These are phyloP conservation scores for Lycopodina hypogea DNA, from an alignment of 37 sponge, comb jelly and placozoan genomes.

Conservation along the genomic window DNA sequence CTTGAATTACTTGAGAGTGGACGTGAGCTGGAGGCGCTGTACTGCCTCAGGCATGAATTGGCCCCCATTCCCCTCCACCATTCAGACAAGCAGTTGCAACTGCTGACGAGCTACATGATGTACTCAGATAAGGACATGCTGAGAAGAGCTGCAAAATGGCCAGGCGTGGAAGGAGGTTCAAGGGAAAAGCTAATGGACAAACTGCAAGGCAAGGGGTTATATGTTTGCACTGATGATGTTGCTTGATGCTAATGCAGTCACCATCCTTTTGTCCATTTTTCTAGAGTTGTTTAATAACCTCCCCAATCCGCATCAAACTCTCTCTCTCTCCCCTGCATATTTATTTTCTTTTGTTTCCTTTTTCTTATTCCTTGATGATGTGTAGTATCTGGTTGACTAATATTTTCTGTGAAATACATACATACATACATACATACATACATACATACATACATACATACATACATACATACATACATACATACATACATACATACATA, in stretches of 20 bases:
- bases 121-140: conserved; percentile 73
- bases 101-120: conserved; percentile 85
- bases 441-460: too few relatives aligned
- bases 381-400: too few relatives aligned
- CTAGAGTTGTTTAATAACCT: too few relatives aligned
- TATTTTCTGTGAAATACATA: too few relatives aligned
- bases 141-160: conserved; percentile 74
- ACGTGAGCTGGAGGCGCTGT: conserved; percentile 73
- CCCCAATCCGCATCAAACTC: too few relatives aligned
- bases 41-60: conserved; percentile 84
- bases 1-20: conserved; percentile 88
- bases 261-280: too few relatives aligned
- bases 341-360: too few relatives aligned
- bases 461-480: too few relatives aligned
- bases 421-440: too few relatives aligned
- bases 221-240: neutral
- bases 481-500: too few relatives aligned
- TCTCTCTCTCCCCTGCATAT: too few relatives aligned
- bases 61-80: conserved; percentile 69
- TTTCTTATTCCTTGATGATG: too few relatives aligned
- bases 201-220: conserved; percentile 64
- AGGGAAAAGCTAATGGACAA: conserved; percentile 86
- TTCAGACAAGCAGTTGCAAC: conserved; percentile 62
- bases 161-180: conserved; percentile 76
- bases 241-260: neutral